A percentile compares a stretch with the other conserved stretches of the same genome.
Evolutionary conservation across 1,140 invertebrate species (phyloP).

Genomic region (Scylla paramamosain): DNA sequence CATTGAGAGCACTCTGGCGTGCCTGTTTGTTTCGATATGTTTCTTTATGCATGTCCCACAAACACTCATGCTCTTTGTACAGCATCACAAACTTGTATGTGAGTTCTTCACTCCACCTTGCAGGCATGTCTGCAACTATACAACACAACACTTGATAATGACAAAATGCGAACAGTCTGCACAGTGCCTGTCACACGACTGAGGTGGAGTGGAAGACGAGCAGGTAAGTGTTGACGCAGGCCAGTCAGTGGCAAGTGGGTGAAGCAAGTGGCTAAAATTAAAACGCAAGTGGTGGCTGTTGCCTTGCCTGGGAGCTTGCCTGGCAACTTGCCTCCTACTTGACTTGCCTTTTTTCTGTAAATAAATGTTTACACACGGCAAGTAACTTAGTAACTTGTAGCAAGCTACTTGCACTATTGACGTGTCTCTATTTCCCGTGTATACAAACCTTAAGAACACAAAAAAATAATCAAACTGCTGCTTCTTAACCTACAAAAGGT

Average conservation of each 20-base stretch:
- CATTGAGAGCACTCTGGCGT: slow-evolving; percentile 41
- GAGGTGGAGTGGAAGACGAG: slow-evolving; percentile 47
- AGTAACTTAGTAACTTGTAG: slow-evolving; percentile 33
- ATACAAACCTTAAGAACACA: slow-evolving; percentile 25
- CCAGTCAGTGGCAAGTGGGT: slow-evolving; percentile 51
- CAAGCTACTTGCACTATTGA: slow-evolving; percentile 36
- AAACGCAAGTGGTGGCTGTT: slow-evolving; percentile 43
- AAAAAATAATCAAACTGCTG: too few relatives aligned
- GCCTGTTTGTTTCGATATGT: slow-evolving; percentile 31
- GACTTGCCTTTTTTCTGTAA: slow-evolving; percentile 40
- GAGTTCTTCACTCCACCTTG: slow-evolving; percentile 52
- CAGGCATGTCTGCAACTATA: slow-evolving; percentile 52
- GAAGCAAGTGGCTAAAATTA: slow-evolving; percentile 38
- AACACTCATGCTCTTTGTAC: slow-evolving; percentile 54
- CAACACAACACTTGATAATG: slow-evolving; percentile 45
- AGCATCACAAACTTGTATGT: slow-evolving; percentile 50
- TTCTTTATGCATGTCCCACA: slow-evolving; percentile 28
- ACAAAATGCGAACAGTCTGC: slow-evolving; percentile 3
- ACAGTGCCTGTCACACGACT: slow-evolving; percentile 28
- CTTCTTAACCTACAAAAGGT: too few relatives aligned
- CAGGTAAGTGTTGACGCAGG: slow-evolving; percentile 49
- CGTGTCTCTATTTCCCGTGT: slow-evolving; percentile 55
- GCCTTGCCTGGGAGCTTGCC: slow-evolving; percentile 45
- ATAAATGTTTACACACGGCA: slow-evolving; percentile 56
- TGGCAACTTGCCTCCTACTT: slow-evolving; percentile 39